Conservation (phyloP, 2,113 vertebrate species). For the Lipophrys pholis region DNA sequence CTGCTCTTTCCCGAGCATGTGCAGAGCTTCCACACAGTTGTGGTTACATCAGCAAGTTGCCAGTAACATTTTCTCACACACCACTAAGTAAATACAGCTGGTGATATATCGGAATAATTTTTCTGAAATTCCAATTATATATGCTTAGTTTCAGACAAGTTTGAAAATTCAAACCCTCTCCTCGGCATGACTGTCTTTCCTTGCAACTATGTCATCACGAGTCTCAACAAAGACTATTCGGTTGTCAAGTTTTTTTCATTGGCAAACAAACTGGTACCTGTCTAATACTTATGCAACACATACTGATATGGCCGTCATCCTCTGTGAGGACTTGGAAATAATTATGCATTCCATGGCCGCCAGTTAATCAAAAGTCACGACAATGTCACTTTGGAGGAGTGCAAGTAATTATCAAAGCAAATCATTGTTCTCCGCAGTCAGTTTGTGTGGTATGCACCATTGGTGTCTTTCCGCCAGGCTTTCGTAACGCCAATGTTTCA, state of each 20-base stretch:
- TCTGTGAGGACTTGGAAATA: not conserved
- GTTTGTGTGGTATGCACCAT: constrained; percentile 60
- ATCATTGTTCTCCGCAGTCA: constrained; percentile 53
- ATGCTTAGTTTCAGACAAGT: constrained; percentile 31
- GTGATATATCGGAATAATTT: constrained; percentile 38
- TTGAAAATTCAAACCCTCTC: constrained; percentile 43
- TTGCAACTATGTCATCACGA: constrained; percentile 37
- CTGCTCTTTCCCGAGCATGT: not conserved
- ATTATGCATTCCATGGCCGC: not conserved
- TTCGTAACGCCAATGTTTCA: constrained; percentile 58
- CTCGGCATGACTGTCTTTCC: constrained; percentile 29
- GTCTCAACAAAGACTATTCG: constrained; percentile 28
- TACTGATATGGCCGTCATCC: not conserved
- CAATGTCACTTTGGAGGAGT: constrained; percentile 46
- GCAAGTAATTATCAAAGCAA: constrained; percentile 62
- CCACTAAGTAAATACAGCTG: constrained; percentile 36
- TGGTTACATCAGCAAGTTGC: constrained; percentile 63
- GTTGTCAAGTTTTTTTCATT: not conserved
- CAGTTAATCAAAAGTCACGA: constrained; percentile 57
- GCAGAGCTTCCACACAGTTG: constrained; percentile 45
- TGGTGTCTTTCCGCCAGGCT: constrained; percentile 30
- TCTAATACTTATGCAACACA: not conserved
- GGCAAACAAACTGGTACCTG: not conserved
- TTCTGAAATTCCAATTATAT: constrained; percentile 49
- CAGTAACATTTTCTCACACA: constrained; percentile 46